A percentile compares a stretch with the other conserved stretches of the same genome.
Conservation (phyloP, 2,797 vertebrate genomes). For the Cyclopterus lumpus region DNA sequence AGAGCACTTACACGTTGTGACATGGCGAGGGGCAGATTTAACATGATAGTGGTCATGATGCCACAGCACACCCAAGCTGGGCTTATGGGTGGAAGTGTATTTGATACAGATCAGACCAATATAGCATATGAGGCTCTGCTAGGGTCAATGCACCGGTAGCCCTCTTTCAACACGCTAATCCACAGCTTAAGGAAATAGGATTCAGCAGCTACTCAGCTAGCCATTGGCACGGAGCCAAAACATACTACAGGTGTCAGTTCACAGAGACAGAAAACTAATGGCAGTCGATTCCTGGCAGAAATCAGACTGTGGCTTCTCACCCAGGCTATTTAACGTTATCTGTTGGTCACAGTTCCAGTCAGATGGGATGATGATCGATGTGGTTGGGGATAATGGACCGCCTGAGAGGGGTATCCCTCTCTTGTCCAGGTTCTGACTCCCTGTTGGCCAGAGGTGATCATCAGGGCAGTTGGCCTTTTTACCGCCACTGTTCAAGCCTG, state of each 20-base stretch:
- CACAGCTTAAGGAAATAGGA: slow-evolving; percentile 86
- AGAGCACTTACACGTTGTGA: neutral
- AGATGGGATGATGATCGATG: neutral
- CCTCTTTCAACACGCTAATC: slow-evolving; percentile 84
- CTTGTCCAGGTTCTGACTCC: neutral
- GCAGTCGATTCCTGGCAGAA: slow-evolving; percentile 28
- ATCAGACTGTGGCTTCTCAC: neutral
- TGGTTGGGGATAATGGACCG: neutral
- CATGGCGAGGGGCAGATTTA: neutral
- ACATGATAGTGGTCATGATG: neutral
- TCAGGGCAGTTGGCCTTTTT: slow-evolving; percentile 5
- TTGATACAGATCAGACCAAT: slow-evolving; percentile 68
- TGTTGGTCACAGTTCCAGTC: slow-evolving; percentile 8
- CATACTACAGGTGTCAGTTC: slow-evolving; percentile 74
- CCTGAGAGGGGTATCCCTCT: neutral
- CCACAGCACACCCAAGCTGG: neutral
- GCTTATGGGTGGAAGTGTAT: slow-evolving; percentile 3
- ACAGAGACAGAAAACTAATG: slow-evolving; percentile 33
- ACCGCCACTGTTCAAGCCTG: slow-evolving; percentile 4
- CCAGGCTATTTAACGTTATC: neutral
- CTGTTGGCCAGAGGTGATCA: slow-evolving; percentile 7
- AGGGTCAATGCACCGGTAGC: slow-evolving; percentile 62
- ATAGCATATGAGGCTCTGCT: slow-evolving; percentile 51
- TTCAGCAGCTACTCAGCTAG: slow-evolving; percentile 72
- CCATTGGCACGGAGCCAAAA: slow-evolving; percentile 35